Conservation (phyloP, 2,888 invertebrate genomes). For the Acanthosoma haemorrhoidale region DNA sequence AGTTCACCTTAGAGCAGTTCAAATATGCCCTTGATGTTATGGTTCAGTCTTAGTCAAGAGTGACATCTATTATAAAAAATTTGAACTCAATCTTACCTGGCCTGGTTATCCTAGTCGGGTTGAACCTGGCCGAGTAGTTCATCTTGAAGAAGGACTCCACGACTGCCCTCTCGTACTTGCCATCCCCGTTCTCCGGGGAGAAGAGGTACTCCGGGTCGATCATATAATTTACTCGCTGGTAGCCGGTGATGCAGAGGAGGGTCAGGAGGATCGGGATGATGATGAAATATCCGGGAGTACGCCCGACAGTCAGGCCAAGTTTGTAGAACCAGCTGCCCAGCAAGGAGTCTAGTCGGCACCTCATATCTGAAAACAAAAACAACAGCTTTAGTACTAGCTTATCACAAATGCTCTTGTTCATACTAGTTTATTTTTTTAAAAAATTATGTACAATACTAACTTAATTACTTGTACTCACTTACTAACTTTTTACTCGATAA, state of each 20-base stretch:
- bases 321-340: slow-evolving; percentile 76
- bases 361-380: slow-evolving; percentile 32
- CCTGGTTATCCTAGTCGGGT: slow-evolving; percentile 79
- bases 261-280: slow-evolving; percentile 78
- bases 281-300: slow-evolving; percentile 81
- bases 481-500: too few species aligned
- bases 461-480: too few species aligned
- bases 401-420: too few species aligned
- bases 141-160: slow-evolving; percentile 82
- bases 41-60: too few species aligned
- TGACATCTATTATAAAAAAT: too few species aligned
- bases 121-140: slow-evolving; percentile 79
- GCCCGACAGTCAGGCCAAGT: slow-evolving; percentile 71
- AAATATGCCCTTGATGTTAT: too few species aligned
- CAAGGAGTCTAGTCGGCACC: slow-evolving; percentile 60
- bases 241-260: slow-evolving; percentile 77
- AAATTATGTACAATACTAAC: too few species aligned
- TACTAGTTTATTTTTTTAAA: too few species aligned
- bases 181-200: slow-evolving; percentile 81
- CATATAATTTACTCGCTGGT: slow-evolving; percentile 78
- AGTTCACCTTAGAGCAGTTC: too few species aligned
- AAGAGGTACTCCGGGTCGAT: slow-evolving; percentile 91
- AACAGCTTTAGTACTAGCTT: too few species aligned
- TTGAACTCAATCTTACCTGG: slow-evolving; percentile 62
- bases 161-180: slow-evolving; percentile 71